These are phyloP conservation scores for Coranthus polyacanthus DNA, from an alignment of 2,797 vertebrate species.

Conservation along the genomic window DNA sequence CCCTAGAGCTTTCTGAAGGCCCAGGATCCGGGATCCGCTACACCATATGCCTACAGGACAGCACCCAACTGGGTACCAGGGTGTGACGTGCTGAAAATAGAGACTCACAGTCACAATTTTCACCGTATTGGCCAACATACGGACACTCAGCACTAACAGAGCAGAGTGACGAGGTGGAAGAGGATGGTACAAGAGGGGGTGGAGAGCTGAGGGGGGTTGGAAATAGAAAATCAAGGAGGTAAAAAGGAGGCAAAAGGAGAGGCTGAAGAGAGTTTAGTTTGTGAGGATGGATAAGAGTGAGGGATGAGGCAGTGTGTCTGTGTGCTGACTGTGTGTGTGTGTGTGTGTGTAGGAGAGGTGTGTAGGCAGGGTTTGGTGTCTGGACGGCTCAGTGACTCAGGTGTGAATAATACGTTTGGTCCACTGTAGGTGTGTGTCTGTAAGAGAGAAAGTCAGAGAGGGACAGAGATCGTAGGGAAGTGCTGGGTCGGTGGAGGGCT, in stretches of 20 bases:
- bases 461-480: conserved; percentile 37
- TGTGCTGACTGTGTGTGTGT: conserved; percentile 42
- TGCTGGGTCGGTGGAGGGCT: conserved; percentile 36
- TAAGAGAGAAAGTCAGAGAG: conserved; percentile 1
- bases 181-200: conserved; percentile 50
- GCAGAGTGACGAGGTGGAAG: conserved; percentile 54
- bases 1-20: conserved; percentile 60
- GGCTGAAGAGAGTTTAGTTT: conserved; percentile 53
- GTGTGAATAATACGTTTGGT: conserved; percentile 67
- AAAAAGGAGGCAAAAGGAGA: conserved; percentile 30
- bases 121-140: conserved; percentile 59
- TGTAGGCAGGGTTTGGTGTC: conserved; percentile 70
- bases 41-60: conserved; percentile 84
- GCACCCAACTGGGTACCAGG: conserved; percentile 76
- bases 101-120: conserved; percentile 63
- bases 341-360: conserved; percentile 59
- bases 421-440: conserved; percentile 40
- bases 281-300: conserved; percentile 44
- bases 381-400: conserved; percentile 70
- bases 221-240: conserved; percentile 62
- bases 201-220: conserved; percentile 58
- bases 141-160: conserved; percentile 45
- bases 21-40: conserved; percentile 69
- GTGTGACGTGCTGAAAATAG: conserved; percentile 78
- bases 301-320: conserved; percentile 36